Base-by-base conservation (phyloP, 2,113 vertebrate genomes). In the Talpa occidentalis region DNA sequence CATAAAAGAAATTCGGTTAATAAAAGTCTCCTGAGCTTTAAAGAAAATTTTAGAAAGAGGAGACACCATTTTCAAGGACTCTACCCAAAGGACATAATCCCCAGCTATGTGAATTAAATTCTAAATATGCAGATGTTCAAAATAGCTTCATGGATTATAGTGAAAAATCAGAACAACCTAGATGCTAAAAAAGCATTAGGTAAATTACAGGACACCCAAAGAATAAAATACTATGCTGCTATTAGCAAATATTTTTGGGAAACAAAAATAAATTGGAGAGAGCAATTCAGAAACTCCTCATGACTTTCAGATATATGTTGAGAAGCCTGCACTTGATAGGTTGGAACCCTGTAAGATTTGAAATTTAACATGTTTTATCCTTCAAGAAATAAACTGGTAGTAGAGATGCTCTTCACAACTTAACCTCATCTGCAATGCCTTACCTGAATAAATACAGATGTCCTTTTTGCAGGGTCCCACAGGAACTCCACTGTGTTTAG, bases 361-460 rank as follows among this genome's bases (percentile, higher is more conserved):
- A 93, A 88, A 88, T 81, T 91, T 40, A 67, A 60, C 47, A 47
- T 9, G 10, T 73, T 37, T 85, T 70, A 56, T 67, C 54, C 47
- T 91, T 96, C 67, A 72, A 72, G 37, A 72, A 42, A 70, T 8
- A 72, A 72, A 26, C 44, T 76, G 47, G 54, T 14, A 78, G 76
- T 32, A 30, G n/a, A 83, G 40, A 47, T 40, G 22, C 8, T 59
- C 67, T 79, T 90, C 6, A 24, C 6, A 72, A 76, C 35, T 59
- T n/a, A 88, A 40, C 37, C 10, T 42, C n/a, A 21, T 21, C 49
- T 47, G 8, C 32, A 54, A 44, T 8, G 30, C 73, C 90, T 97
- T 98, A 99, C 99, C 99, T 99, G 99, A 98, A 99, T 99, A 96
- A 99, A 99, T 88, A 99, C 99, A 0, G 99, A 99, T 2, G 99